phyloP scores from a whole-genome alignment of 2,113 vertebrate genomes.

The Nansenia antarctica region DNA sequence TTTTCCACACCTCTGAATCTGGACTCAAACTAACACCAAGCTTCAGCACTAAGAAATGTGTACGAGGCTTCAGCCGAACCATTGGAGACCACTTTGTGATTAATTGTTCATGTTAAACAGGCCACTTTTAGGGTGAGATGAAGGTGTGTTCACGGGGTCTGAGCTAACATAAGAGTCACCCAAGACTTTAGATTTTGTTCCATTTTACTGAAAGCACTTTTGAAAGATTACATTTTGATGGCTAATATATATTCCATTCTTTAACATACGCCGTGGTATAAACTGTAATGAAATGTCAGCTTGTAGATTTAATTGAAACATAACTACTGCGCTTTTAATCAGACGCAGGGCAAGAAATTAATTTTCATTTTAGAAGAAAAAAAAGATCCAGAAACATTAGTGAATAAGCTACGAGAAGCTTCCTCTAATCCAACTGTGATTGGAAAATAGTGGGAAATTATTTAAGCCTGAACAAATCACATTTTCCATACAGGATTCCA shows the following conservation, averaged over 20 bases:
- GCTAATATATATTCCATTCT: not conserved
- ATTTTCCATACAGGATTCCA: constrained; percentile 37
- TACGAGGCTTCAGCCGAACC: constrained; percentile 14
- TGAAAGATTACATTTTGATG: too few species aligned
- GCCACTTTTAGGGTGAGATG: constrained; percentile 37
- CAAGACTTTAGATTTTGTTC: not conserved
- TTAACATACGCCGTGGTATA: not conserved
- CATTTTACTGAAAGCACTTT: too few species aligned
- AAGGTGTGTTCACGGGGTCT: constrained; percentile 6
- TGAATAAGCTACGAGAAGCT: not conserved
- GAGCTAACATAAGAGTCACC: not conserved
- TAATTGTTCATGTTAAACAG: constrained; percentile 51
- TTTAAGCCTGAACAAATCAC: not conserved
- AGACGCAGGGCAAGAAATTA: not conserved
- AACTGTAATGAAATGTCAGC: not conserved
- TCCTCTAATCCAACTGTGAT: constrained; percentile 6
- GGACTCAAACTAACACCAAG: constrained; percentile 31
- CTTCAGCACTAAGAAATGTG: constrained; percentile 15
- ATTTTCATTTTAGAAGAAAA: not conserved
- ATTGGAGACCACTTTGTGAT: constrained; percentile 43
- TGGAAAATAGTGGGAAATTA: constrained; percentile 10
- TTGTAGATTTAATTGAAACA: too few species aligned
- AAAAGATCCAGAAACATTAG: not conserved
- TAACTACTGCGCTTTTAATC: not conserved
- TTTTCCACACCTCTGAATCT: constrained; percentile 55